These are phyloP conservation scores for Reticulitermes speratus DNA, from an alignment of 1,140 invertebrate species.

Conservation along the genomic window DNA sequence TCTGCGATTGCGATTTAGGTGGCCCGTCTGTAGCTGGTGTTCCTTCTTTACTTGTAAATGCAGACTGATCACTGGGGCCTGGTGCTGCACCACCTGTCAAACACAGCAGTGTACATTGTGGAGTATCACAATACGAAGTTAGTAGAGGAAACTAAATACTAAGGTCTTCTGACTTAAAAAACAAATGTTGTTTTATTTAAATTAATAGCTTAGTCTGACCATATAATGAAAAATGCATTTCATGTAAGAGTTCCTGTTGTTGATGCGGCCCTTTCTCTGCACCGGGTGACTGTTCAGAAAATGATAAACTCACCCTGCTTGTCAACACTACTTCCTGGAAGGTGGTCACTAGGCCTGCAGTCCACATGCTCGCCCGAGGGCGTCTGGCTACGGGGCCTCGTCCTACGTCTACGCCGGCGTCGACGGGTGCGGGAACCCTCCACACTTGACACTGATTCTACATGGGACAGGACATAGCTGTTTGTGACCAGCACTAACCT, in stretches of 20 bases:
- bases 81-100: constrained; percentile 36
- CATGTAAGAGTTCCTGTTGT: not conserved
- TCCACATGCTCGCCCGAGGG: constrained; percentile 47
- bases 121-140: not conserved
- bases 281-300: not conserved
- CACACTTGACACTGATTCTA: constrained; percentile 60
- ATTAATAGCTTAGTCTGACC: not conserved
- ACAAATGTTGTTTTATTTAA: not conserved
- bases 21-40: constrained; percentile 46
- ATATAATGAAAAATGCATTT: not conserved
- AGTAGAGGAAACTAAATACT: not conserved
- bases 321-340: not conserved
- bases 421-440: constrained; percentile 46
- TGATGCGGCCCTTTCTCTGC: not conserved
- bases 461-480: constrained; percentile 45
- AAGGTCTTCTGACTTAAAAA: not conserved
- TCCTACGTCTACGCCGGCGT: constrained; percentile 46
- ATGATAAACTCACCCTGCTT: not conserved
- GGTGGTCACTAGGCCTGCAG: constrained; percentile 14
- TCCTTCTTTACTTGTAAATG: constrained; percentile 45
- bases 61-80: constrained; percentile 47
- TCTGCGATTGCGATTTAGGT: constrained; percentile 44
- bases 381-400: constrained; percentile 49
- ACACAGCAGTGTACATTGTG: not conserved
- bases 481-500: constrained; percentile 49